Evolutionary conservation across 2,888 invertebrate species (phyloP).

Genomic region (Pachycephus smyrnensis): DNA sequence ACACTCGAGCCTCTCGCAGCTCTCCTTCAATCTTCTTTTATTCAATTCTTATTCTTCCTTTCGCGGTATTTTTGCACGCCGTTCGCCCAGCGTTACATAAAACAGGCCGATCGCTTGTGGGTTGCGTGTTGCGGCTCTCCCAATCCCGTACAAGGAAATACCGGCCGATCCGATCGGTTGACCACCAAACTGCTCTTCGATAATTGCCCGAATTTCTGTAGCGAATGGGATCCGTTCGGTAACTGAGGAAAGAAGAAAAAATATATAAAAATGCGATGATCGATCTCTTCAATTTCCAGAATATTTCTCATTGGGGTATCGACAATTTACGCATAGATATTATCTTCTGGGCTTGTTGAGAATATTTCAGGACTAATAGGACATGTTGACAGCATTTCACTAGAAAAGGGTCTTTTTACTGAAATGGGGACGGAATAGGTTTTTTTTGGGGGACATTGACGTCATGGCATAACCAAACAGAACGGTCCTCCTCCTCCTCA

Average conservation of each 20-base stretch:
- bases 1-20: neutral
- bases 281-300: neutral
- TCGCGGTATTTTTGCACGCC: neutral
- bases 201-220: neutral
- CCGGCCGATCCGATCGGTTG: neutral
- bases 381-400: neutral
- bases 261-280: neutral
- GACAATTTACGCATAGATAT: neutral
- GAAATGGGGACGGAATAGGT: neutral
- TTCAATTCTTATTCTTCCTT: neutral
- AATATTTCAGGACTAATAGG: neutral
- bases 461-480: neutral
- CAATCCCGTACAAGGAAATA: conserved; percentile 5
- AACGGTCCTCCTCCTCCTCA: neutral
- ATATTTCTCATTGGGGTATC: neutral
- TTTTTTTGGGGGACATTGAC: neutral
- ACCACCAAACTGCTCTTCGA: neutral
- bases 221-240: neutral
- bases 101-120: neutral
- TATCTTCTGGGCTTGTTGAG: neutral
- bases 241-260: neutral
- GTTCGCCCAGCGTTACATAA: neutral
- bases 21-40: neutral
- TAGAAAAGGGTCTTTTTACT: neutral
- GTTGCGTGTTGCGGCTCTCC: neutral